Base-by-base conservation (phyloP, 2,888 invertebrate species). In the Stenolophus ochropezus region DNA sequence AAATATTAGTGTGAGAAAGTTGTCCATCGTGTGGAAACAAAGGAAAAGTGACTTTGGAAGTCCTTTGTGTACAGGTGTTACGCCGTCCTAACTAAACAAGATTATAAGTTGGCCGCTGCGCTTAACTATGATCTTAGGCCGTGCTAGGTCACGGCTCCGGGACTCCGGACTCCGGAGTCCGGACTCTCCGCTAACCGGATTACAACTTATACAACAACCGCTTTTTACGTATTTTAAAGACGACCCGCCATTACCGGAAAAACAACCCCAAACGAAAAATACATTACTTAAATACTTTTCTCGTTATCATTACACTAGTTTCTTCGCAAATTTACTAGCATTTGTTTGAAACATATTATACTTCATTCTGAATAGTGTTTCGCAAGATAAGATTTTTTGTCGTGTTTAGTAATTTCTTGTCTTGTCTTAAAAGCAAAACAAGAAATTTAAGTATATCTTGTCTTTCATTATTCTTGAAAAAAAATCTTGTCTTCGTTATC, bases 101-200 rank as follows among this genome's bases (percentile, higher is more conserved):
- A 80, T 80, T 80, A 80, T 73, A 80, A 80, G 73, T 80, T 80
- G 56, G 27, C 25, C 73, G 73, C 80, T 58, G 21, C 42, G 80
- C 73, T 80, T 80, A 80, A 80, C 80, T 80, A 58, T 80, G 80
- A 80, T 80, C 80, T 71, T 53, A 53, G 61, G 71, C 56, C 21
- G 42, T 27, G 21, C 25, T 51, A 75, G 75, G 75, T 75, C 75
- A 75, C 75, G 73, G 61, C 25, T 61, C 61, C 61, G n/a, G 21
- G 4, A 14, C 14, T 21, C 61, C 3, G 25, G 25, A 25, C 25
- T 61, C 25, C 61, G 61, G 61, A 51, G 11, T 42, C 33, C 33
- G 61, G 61, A 23, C n/a, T n/a, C n/a, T n/a, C n/a, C n/a, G n/a
- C 61, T 61, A 61, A 61, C 21, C 25, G 61, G 61, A 61, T 61